These are phyloP conservation scores for Vicugna pacos DNA, from an alignment of 2,113 vertebrate genomes.

Conservation along the genomic window DNA sequence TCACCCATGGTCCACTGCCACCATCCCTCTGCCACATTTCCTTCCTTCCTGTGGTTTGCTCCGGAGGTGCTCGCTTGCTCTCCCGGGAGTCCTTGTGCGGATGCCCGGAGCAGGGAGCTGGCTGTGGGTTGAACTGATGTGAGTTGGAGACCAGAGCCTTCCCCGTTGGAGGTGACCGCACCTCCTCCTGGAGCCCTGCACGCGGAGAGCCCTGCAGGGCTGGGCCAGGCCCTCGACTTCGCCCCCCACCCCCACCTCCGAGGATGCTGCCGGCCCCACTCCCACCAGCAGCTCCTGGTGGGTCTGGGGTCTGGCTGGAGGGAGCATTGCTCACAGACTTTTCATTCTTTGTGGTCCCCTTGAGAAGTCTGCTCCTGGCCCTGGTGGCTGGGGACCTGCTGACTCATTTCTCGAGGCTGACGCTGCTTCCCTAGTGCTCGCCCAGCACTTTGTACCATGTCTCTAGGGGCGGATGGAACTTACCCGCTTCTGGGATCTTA, in stretches of 20 bases:
- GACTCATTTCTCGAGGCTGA: neutral
- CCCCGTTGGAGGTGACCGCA: neutral
- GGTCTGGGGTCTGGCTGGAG: neutral
- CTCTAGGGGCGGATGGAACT: neutral
- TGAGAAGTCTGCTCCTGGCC: rapidly evolving
- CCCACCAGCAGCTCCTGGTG: neutral
- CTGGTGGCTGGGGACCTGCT: neutral
- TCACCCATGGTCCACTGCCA: neutral
- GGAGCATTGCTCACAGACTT: neutral
- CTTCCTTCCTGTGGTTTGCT: neutral
- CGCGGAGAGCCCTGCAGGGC: neutral
- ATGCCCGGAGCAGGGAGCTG: neutral
- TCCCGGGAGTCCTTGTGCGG: neutral
- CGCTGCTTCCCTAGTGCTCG: neutral
- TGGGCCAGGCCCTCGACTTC: neutral
- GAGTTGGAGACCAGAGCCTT: neutral
- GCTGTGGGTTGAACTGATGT: neutral
- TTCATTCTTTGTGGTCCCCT: no score
- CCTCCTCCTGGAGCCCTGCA: neutral
- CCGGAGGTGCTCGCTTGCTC: neutral
- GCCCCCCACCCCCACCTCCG: no score
- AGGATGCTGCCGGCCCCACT: neutral
- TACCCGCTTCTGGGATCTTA: neutral
- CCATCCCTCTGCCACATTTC: neutral
- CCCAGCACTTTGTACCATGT: neutral